These are phyloP conservation scores for Sesamia inferens DNA, from an alignment of 2,888 invertebrate genomes.

Conservation along the genomic window DNA sequence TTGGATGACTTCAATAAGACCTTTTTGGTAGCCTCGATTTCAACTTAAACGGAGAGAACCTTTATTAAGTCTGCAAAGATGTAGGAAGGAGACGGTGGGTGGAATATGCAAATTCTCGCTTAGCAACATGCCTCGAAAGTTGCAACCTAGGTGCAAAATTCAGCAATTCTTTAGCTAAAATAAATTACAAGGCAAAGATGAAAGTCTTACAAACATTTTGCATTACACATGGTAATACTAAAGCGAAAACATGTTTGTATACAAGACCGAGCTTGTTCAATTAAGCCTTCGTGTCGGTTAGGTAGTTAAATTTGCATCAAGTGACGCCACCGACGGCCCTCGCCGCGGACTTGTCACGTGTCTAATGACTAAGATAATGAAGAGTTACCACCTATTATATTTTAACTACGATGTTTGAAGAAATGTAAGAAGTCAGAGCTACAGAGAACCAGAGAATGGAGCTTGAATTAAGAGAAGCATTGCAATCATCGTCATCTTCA, in stretches of 20 bases:
- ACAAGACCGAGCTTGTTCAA: slow-evolving; percentile 61
- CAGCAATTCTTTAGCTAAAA: slow-evolving; percentile 14
- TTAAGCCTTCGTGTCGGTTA: slow-evolving; percentile 59
- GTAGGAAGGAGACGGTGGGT: neutral
- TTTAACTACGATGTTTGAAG: slow-evolving; percentile 24
- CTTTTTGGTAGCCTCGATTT: slow-evolving; percentile 30
- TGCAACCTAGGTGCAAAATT: slow-evolving; percentile 26
- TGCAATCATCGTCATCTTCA: too few species aligned
- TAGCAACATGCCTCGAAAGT: slow-evolving; percentile 10
- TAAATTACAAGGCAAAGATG: slow-evolving; percentile 9
- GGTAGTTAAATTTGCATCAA: slow-evolving; percentile 75
- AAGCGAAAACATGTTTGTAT: slow-evolving; percentile 42
- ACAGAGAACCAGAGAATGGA: neutral
- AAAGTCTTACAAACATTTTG: slow-evolving; percentile 13
- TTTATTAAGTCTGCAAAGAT: slow-evolving; percentile 36
- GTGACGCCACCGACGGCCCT: slow-evolving; percentile 50
- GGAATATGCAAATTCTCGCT: slow-evolving; percentile 29
- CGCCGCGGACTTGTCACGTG: slow-evolving; percentile 39
- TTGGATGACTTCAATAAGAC: slow-evolving; percentile 23
- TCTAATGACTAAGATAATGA: slow-evolving; percentile 51
- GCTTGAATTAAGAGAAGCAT: neutral
- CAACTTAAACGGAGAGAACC: slow-evolving; percentile 25
- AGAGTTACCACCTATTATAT: slow-evolving; percentile 21
- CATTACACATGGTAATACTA: slow-evolving; percentile 23
- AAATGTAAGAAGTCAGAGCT: neutral